Evolutionary conservation across 1,140 invertebrate species (phyloP).

Genomic region (Mya arenaria): DNA sequence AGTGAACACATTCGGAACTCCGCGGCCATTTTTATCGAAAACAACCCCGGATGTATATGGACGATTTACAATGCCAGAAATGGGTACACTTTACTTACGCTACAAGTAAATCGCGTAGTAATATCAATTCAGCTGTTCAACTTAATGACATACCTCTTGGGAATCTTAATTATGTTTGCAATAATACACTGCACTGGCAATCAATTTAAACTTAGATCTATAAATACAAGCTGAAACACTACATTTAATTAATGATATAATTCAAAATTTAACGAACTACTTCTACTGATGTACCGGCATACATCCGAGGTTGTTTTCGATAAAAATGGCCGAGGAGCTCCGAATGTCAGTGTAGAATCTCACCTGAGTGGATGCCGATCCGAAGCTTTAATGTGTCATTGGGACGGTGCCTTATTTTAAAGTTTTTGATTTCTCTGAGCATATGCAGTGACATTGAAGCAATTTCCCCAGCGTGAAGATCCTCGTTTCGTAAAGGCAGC

Average conservation of each 20-base stretch:
- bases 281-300: neutral
- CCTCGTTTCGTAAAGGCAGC: slow-evolving; percentile 94
- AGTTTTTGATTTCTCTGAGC: slow-evolving; percentile 91
- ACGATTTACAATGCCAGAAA: too few relatives aligned
- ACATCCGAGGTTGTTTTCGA: neutral
- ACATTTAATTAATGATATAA: neutral
- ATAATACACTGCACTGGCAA: neutral
- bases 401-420: slow-evolving; percentile 92
- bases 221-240: too few relatives aligned
- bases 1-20: too few relatives aligned
- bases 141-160: too few relatives aligned
- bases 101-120: too few relatives aligned
- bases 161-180: too few relatives aligned
- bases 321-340: neutral
- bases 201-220: neutral
- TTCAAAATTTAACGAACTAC: neutral
- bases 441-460: slow-evolving; percentile 91
- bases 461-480: slow-evolving; percentile 96
- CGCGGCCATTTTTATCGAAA: too few relatives aligned
- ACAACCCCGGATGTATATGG: too few relatives aligned
- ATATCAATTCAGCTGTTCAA: too few relatives aligned
- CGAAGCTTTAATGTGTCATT: slow-evolving; percentile 92
- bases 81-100: too few relatives aligned
- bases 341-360: neutral
- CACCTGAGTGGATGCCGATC: slow-evolving; percentile 97